Evolutionary conservation across 2,113 vertebrate genomes (phyloP), one percentile per base, ranked within the genome.

Genomic region (Vulpes vulpes): DNA sequence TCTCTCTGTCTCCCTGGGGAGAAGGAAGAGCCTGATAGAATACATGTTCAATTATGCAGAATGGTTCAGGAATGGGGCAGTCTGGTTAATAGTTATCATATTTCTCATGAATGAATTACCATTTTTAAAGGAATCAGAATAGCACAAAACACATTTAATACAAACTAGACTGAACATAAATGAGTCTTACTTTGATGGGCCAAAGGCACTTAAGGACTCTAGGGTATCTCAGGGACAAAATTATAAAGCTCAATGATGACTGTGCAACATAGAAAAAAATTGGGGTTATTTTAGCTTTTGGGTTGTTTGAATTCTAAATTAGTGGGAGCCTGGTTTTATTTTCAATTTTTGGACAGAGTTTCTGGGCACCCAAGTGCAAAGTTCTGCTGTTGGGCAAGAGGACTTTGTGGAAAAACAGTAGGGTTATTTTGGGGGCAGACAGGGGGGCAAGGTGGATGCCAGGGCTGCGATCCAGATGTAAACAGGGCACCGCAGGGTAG

Each of bases 11-110:
- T 32, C 92, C 43, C 83, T 10, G 67, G 90, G 49, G 49, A 95
- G 74, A 80, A 59, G 92, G 94, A 94, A 97, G 38, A 96, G 96
- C 88, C 81, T 93, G 92, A 93, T 59, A 98, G 96, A 96, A 96
- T 96, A 95, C 91, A 82, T 97, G 97, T 96, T 97, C 95, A 98
- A 98, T 98, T 98, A 97, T 98, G 96, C 96, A 98, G 97, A 97
- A 95, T 73, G 94, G 94, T 62, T 97, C 93, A 88, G 91, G 96
- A 97, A 95, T 49, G 74, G 97, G 97, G 89, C 95, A 88, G 95
- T 95, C 94, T 96, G 86, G 95, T 95, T 97, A 98, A 98, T 81
- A 98, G 97, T 97, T 95, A 97, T 95, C 69, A 22, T 96, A 97
- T 95, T 97, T 97, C 96, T 97, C 96, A 98, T 96, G 97, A 97